A percentile compares a stretch with the other conserved stretches of the same genome.
Evolutionary conservation across 2,113 vertebrate species (phyloP).

Genomic region (Paedocypris sp.): DNA sequence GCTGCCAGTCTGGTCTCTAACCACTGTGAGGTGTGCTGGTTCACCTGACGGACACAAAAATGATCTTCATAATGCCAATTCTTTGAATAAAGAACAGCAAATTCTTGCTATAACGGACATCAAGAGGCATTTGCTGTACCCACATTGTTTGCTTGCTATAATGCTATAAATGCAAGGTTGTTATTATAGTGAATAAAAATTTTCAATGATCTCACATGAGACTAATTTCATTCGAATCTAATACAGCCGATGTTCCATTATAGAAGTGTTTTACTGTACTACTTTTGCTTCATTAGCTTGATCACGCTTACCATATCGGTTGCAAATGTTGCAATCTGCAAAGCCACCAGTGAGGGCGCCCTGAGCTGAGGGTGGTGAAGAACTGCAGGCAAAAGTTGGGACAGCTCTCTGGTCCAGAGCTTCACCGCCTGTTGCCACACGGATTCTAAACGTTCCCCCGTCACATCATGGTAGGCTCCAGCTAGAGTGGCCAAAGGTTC

Average conservation of each 20-base stretch:
- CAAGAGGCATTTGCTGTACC: no score
- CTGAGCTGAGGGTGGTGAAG: slow-evolving; percentile 56
- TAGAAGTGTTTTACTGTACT: no score
- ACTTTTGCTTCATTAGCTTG: no score
- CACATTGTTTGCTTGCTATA: no score
- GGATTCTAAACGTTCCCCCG: slow-evolving; percentile 54
- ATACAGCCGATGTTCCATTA: no score
- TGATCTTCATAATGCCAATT: neutral
- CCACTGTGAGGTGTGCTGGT: slow-evolving; percentile 58
- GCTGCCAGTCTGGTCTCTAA: slow-evolving; percentile 47
- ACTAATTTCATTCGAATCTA: no score
- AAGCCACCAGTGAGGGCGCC: slow-evolving; percentile 43
- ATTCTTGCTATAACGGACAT: no score
- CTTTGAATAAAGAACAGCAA: no score
- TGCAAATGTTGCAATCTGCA: slow-evolving; percentile 39
- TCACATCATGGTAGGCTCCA: slow-evolving; percentile 73
- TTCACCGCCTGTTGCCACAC: slow-evolving; percentile 60
- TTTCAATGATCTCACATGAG: no score
- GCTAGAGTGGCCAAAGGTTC: slow-evolving; percentile 70
- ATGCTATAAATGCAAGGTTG: no score
- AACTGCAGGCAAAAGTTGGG: slow-evolving; percentile 51
- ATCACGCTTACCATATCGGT: slow-evolving; percentile 65
- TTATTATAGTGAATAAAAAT: no score
- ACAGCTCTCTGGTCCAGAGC: slow-evolving; percentile 45
- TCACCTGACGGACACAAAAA: slow-evolving; percentile 41